Base-by-base conservation (phyloP, 2,797 vertebrate species). In the Lithobates sylvaticus region DNA sequence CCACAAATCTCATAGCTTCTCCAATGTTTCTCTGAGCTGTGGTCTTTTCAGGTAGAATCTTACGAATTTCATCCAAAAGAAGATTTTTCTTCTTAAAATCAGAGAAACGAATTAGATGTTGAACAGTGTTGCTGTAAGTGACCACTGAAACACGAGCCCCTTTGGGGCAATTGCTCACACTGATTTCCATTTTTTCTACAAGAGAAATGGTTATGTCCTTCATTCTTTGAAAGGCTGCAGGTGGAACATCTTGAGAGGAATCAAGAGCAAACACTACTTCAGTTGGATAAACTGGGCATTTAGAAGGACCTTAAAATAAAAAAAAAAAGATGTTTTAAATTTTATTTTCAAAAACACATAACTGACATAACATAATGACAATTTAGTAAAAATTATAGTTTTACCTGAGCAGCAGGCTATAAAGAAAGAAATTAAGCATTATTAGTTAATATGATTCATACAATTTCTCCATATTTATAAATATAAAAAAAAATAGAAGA, bases 261-360 rank as follows among this genome's bases (percentile, higher is more conserved):
- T 98, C 97, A 67, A 98, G 91, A 67, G 93, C 96, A 23, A 99
- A 95, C 36, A 96, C 95, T 91, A 97, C 92, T 91, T 98, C 97
- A 0, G 96, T 97, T 68, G 95, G 97, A 90, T 94, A 96, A 18
- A 78, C 91, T 0, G 96, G 96, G 74, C 97, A 97, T 0, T 71
- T 85, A 0, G 88, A 86, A 16, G 78, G 64, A 87, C 85, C 95
- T 97, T 47, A 5, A 88, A 88, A 88, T 27, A n/a, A 83, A 88
- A 83, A 42, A 16, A 83, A 27, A 23, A 12, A 68, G 10, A 67
- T 13, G 3, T 1, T n/a, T 65, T 65, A 67, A 26, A 29, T 27
- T 67, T 9, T 67, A 29, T 67, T 67, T 26, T 26, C 10, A 67
- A 29, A 29, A 29, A 26, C 26, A 29, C n/a, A 65, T 65, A 26